Percentiles rank a stretch among this genome's conserved stretches.
Evolutionary conservation across 37 sponge, comb jelly and placozoan species (phyloP).

Genomic region (Oscarella lobularis): DNA sequence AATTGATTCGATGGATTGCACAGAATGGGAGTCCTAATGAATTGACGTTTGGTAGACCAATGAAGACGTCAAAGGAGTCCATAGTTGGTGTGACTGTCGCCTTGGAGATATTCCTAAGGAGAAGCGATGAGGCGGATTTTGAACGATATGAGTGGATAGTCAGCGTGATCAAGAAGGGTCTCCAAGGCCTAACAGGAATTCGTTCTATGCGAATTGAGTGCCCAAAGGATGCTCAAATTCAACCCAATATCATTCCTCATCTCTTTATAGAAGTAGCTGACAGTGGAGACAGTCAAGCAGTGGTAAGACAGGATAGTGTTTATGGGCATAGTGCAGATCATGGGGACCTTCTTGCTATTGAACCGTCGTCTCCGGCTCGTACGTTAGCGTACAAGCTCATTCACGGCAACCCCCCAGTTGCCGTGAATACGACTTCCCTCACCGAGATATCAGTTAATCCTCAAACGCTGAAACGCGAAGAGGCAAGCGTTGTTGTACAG

Average conservation of each 20-base stretch:
- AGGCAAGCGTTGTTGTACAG: not conserved
- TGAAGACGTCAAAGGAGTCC: not conserved
- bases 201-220: not conserved
- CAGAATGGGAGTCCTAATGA: not conserved
- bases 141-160: not conserved
- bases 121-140: not conserved
- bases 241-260: not conserved
- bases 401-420: not conserved
- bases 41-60: not conserved
- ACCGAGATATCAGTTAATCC: not conserved
- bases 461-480: not conserved
- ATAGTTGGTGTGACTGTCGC: not conserved
- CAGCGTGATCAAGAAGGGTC: not conserved
- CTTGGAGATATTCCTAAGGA: not conserved
- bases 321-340: not conserved
- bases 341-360: not conserved
- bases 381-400: not conserved
- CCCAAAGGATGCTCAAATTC: not conserved
- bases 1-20: not conserved
- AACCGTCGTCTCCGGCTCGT: not conserved
- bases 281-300: not conserved
- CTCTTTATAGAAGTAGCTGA: slow-evolving; percentile 2
- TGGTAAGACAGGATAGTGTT: not conserved
- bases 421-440: not conserved
- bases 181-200: not conserved